Evolutionary conservation across 2,797 vertebrate species (phyloP), one percentile per base, ranked within the genome.

Genomic region (Tragelaphus oryx): DNA sequence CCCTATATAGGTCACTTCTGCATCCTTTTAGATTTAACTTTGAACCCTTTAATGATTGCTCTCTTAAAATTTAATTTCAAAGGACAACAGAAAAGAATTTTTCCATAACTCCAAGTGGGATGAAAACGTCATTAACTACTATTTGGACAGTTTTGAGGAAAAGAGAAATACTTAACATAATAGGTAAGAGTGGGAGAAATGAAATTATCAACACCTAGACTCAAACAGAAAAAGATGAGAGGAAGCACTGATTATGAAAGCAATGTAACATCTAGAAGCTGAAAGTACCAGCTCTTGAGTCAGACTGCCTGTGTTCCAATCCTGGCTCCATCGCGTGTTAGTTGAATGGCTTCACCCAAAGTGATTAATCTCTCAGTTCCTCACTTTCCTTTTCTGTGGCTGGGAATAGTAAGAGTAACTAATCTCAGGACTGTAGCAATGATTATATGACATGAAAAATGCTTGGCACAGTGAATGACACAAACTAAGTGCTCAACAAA

Each of bases 21-120:
- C 96, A 55, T 79, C 8, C 46, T 96, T 52, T 95, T 89, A 95
- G 6, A 20, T 78, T 33, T 54, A 86, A 95, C 46, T 91, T 86
- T 59, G 44, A 81, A 93, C 30, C 37, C 17, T 60, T 8, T 41
- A 96, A 87, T 90, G 83, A 60, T 71, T 95, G 54, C n/a, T 48
- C 68, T 60, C 33, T 62, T 50, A 84, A 65, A 95, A 97, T 65
- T 28, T 44, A 65, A 86, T 16, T 80, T 93, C 4, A 91, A 96
- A 46, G 7, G 91, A 52, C 37, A 62, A 87, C 33, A 95, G 37
- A 62, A 92, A 87, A 3, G 87, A 93, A 88, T 86, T 10, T 75
- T 30, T 60, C 30, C 26, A 41, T n/a, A 93, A 55, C 24, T 62
- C 41, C 24, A 18, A 84, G 13, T 89, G 8, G 65, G 28, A 30